phyloP scores from a whole-genome alignment of 2,888 invertebrate genomes.

The Agriopis leucophaearia region DNA sequence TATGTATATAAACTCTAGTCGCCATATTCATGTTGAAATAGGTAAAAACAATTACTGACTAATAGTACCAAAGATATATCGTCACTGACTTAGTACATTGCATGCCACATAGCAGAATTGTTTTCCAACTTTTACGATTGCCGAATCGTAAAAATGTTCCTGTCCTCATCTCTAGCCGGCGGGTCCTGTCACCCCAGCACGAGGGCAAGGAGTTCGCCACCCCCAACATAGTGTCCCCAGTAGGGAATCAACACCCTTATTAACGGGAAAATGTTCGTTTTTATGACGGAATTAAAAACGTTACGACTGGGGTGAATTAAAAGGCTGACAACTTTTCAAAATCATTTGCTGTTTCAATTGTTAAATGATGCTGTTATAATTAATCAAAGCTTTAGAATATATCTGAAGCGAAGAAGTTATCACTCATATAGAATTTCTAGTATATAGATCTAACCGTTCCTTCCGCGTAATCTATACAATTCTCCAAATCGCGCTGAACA shows the following conservation, averaged over 20 bases:
- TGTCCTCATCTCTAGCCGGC: constrained; percentile 48
- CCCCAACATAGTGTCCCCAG: constrained; percentile 39
- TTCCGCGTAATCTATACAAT: constrained; percentile 16
- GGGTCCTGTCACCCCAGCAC: constrained; percentile 3
- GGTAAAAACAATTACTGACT: constrained; percentile 37
- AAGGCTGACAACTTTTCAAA: constrained; percentile 12
- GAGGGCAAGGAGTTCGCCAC: constrained; percentile 18
- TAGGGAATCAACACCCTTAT: constrained; percentile 35
- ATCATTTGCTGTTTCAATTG: constrained; percentile 17
- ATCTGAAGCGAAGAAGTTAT: not conserved
- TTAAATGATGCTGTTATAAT: not conserved
- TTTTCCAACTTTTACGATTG: constrained; percentile 65
- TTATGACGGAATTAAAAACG: constrained; percentile 34
- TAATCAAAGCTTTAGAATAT: not conserved
- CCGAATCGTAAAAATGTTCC: constrained; percentile 61
- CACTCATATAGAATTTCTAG: not conserved
- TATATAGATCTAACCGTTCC: not conserved
- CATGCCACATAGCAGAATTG: constrained; percentile 55
- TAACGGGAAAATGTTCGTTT: constrained; percentile 28
- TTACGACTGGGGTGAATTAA: constrained; percentile 27
- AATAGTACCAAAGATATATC: constrained; percentile 9
- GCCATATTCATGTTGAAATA: constrained; percentile 24
- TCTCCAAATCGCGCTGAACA: constrained; percentile 11
- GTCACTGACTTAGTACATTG: not conserved
- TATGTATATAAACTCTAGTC: not conserved